Base-by-base conservation (phyloP, 2,113 vertebrate species). In the Hystrix brachyura region DNA sequence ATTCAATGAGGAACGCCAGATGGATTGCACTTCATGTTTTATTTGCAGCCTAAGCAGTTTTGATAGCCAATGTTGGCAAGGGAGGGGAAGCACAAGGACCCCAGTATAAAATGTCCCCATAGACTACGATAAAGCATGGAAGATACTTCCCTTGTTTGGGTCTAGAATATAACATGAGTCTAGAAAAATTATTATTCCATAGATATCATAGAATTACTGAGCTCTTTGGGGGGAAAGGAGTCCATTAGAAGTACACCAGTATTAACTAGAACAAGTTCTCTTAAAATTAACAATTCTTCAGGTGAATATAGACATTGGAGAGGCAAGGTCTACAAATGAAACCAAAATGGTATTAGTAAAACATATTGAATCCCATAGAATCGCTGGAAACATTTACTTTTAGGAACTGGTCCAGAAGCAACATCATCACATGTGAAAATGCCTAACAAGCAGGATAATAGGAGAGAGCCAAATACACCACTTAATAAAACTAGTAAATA, bases 1-100 rank as follows among this genome's bases (percentile, higher is more conserved):
- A 98, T 98, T 98, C 98, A 98, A 94, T 95, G 97, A 97, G 97
- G 97, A 98, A 97, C 88, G 94, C 97, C 98, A 98, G 96, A 98
- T 98, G 98, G 97, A 88, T 98, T 97, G 98, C 94, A 97, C 97
- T 98, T 97, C 96, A 57, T 94, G 91, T 97, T 98, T 98, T 97
- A 93, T 98, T 97, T 98, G 97, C 97, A 98, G 96, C 72, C 94
- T 96, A 97, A 97, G 98, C 97, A 96, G 92, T 98, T 98, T 96
- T 97, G 97, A 98, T 98, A 97, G 96, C 90, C 97, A 98, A 94
- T 64, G 84, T 67, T 97, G 97, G 97, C 97, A 95, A 72, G n/a
- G 76, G 84, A 62, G 53, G 87, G 88, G 91, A 91, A 86, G 88
- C 95, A 88, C 85, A 60, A 82, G 87, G 97, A 95, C 97, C 94